Conservation (phyloP, 1,140 invertebrate genomes). For the Ostrea denselamellosa region DNA sequence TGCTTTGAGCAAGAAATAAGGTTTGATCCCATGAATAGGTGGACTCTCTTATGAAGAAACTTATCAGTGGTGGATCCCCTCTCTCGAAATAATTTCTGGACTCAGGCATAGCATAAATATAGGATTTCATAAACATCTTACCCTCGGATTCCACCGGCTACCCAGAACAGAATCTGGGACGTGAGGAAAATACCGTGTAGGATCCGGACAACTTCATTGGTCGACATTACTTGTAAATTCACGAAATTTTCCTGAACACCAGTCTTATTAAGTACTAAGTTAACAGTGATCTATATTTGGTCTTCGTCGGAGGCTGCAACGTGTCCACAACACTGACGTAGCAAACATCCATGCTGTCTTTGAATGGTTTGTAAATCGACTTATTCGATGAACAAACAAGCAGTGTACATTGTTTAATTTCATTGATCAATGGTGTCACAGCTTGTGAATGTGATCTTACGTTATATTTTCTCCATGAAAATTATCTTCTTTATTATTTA, state of each 20-base stretch:
- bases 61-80: too few relatives aligned
- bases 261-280: not conserved
- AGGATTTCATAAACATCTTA: not conserved
- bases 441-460: not conserved
- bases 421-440: conserved; percentile 17
- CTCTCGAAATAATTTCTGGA: too few relatives aligned
- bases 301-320: not conserved
- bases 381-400: not conserved
- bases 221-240: not conserved
- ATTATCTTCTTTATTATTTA: too few relatives aligned
- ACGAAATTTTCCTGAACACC: not conserved
- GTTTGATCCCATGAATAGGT: too few relatives aligned
- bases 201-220: not conserved
- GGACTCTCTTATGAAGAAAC: too few relatives aligned
- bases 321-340: not conserved
- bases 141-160: not conserved
- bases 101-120: too few relatives aligned
- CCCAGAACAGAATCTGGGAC: not conserved
- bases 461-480: too few relatives aligned
- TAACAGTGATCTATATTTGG: not conserved
- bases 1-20: too few relatives aligned
- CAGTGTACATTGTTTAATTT: not conserved
- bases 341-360: not conserved
- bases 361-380: conserved; percentile 26
- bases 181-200: not conserved